Conservation (phyloP, 2,797 vertebrate species). For the Sebastes itinus region DNA sequence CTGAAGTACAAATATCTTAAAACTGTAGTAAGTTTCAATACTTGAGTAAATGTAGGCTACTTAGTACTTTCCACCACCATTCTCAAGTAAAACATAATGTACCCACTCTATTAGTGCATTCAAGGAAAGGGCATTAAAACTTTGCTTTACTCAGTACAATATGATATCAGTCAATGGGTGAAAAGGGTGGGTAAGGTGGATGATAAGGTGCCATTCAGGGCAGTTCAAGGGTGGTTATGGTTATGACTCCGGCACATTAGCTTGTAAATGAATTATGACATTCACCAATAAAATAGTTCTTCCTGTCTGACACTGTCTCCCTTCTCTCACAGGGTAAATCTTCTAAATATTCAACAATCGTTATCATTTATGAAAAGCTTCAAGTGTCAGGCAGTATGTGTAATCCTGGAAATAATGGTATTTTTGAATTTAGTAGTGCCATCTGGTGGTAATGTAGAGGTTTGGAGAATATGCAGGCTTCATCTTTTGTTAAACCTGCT, state of each 20-base stretch:
- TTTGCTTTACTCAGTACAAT: not conserved
- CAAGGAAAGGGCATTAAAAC: not conserved
- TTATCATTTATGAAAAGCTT: not conserved
- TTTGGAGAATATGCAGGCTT: not conserved
- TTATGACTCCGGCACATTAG: slow-evolving; percentile 34
- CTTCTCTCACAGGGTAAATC: not conserved
- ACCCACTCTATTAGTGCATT: not conserved
- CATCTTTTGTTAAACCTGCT: not conserved
- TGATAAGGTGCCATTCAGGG: slow-evolving; percentile 31
- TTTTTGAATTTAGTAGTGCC: not conserved
- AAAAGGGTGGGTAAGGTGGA: no score
- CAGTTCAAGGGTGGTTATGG: slow-evolving; percentile 57
- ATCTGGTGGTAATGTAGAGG: slow-evolving; percentile 21
- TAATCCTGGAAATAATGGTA: no score
- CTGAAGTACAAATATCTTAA: not conserved
- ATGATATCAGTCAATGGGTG: not conserved
- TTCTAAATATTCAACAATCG: not conserved
- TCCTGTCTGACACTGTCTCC: not conserved
- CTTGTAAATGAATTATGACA: slow-evolving; percentile 37
- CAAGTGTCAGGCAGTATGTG: not conserved
- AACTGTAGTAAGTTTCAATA: not conserved
- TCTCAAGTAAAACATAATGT: not conserved
- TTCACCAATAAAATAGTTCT: not conserved
- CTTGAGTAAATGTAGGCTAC: no score
- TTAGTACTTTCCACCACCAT: not conserved